Evolutionary conservation across 2,797 vertebrate species (phyloP).

Genomic region (Pangasius larnaudii): DNA sequence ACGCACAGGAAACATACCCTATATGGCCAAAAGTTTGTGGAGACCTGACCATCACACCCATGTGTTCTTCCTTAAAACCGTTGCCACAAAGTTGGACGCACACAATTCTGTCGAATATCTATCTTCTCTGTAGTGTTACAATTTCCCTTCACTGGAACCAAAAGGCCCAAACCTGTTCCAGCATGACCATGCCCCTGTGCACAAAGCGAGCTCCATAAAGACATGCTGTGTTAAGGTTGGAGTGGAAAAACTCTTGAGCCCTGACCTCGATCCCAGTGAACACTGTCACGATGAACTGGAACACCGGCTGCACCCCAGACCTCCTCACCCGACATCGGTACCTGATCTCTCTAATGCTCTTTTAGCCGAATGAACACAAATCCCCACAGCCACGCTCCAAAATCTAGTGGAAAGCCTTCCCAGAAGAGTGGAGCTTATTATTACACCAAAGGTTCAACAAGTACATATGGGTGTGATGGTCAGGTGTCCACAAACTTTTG

Average conservation of each 20-base stretch:
- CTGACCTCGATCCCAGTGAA: not conserved
- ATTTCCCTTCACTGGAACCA: not conserved
- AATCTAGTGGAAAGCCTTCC: not conserved
- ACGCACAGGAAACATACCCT: not conserved
- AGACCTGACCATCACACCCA: not conserved
- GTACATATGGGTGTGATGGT: too few species aligned
- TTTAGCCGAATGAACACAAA: not conserved
- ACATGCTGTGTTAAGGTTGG: not conserved
- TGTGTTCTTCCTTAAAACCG: not conserved
- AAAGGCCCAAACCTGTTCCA: not conserved
- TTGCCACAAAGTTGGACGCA: not conserved
- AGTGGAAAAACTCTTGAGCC: not conserved
- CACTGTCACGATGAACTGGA: not conserved
- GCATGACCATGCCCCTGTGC: not conserved
- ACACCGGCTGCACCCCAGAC: not conserved
- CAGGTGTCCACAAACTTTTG: not conserved
- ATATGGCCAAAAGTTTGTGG: not conserved
- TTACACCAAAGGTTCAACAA: not conserved
- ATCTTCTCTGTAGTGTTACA: not conserved
- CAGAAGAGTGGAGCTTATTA: not conserved
- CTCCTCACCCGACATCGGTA: not conserved
- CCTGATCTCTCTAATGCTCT: not conserved
- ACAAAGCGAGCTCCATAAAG: not conserved
- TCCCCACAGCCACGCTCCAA: not conserved
- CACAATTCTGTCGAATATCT: not conserved